phyloP scores from a whole-genome alignment of 2,888 invertebrate species.

The Caenorhabditis imperialis region DNA sequence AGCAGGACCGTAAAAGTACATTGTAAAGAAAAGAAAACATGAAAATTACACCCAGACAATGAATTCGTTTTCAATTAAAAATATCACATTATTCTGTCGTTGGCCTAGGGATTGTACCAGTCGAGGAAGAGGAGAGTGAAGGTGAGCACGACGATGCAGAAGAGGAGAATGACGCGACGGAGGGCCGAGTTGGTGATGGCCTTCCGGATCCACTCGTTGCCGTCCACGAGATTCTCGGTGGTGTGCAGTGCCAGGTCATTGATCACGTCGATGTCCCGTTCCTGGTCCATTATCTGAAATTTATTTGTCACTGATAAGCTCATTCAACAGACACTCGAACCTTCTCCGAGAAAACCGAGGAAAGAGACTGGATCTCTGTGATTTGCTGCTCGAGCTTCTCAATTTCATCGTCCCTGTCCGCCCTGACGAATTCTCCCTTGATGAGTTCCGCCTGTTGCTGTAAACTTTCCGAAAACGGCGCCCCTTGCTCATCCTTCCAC shows the following conservation, averaged over 20 bases:
- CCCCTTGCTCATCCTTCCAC: slow-evolving; percentile 39
- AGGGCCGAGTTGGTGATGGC: slow-evolving; percentile 98
- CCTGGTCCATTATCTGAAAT: slow-evolving; percentile 81
- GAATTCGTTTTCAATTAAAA: too few species aligned
- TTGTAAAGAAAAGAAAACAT: slow-evolving; percentile 1
- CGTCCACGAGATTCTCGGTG: slow-evolving; percentile 95
- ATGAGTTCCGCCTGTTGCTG: slow-evolving; percentile 36
- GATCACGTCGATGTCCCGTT: slow-evolving; percentile 92
- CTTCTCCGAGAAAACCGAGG: slow-evolving; percentile 95
- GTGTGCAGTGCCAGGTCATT: slow-evolving; percentile 90
- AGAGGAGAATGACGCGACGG: slow-evolving; percentile 92
- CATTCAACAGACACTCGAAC: slow-evolving; percentile 79
- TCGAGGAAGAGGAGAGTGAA: slow-evolving; percentile 95
- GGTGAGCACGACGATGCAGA: slow-evolving; percentile 94
- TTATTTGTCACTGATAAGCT: too few species aligned
- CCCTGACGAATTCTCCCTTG: slow-evolving; percentile 32
- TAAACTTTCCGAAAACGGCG: slow-evolving; percentile 25
- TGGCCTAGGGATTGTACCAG: slow-evolving; percentile 94
- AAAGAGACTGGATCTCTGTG: slow-evolving; percentile 93
- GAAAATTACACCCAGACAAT: too few species aligned
- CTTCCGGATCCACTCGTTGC: slow-evolving; percentile 94
- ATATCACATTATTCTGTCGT: too few species aligned
- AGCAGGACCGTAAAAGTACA: slow-evolving; percentile 5
- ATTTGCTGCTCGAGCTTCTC: slow-evolving; percentile 84
- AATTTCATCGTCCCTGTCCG: slow-evolving; percentile 63